A percentile compares a stretch with the other conserved stretches of the same genome.
These are phyloP conservation scores for Acyrthosiphon pisum DNA, from an alignment of 1,140 invertebrate genomes.

Conservation along the genomic window DNA sequence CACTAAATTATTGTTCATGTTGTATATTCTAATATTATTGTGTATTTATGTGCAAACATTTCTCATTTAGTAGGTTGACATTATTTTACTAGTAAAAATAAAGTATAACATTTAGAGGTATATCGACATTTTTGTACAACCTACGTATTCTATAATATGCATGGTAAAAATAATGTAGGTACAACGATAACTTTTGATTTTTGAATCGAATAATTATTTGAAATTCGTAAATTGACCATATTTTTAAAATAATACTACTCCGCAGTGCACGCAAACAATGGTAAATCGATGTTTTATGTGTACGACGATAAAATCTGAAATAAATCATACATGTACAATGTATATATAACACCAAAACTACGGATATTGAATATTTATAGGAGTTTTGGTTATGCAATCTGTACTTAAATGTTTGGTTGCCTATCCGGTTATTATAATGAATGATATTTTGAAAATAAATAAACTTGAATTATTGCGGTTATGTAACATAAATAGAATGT, in stretches of 20 bases:
- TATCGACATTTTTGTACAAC: neutral
- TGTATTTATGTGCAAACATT: neutral
- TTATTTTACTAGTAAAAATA: neutral
- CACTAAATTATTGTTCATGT: neutral
- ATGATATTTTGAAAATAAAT: neutral
- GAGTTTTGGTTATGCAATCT: neutral
- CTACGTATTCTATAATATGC: too few species aligned
- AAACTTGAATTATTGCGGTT: neutral
- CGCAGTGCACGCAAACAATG: neutral
- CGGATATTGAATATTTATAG: neutral
- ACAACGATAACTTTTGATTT: neutral
- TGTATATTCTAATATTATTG: neutral
- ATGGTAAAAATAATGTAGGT: neutral
- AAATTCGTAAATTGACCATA: neutral
- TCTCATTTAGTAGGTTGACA: neutral
- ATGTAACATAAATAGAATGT: neutral
- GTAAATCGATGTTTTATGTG: neutral
- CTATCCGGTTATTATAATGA: neutral
- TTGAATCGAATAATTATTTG: neutral
- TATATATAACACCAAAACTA: neutral
- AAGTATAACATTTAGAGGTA: neutral
- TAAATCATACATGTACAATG: neutral
- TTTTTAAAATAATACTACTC: neutral
- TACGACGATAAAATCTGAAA: neutral
- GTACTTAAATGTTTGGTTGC: neutral